phyloP scores from a whole-genome alignment of 2,888 invertebrate species.

The Gnatocerus cornutus region DNA sequence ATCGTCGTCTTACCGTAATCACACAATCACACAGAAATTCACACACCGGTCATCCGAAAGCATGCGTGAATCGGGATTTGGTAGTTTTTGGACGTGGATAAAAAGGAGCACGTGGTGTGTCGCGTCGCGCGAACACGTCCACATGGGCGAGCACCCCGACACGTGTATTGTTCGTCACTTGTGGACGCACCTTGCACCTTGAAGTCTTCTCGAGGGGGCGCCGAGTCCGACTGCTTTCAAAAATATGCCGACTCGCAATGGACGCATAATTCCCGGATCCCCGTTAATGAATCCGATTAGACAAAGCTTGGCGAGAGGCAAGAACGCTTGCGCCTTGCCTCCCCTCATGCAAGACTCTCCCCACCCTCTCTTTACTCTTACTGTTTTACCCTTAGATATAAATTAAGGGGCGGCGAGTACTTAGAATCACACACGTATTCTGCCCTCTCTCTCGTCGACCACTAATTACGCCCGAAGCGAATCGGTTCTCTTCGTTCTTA shows the following conservation, averaged over 20 bases:
- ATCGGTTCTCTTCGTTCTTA: slow-evolving; percentile 49
- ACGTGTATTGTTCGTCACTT: slow-evolving; percentile 5
- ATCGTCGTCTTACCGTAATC: background rate
- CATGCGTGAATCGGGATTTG: slow-evolving; percentile 29
- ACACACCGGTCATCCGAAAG: slow-evolving; percentile 12
- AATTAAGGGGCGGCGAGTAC: slow-evolving; percentile 72
- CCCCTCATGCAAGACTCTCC: slow-evolving; percentile 63
- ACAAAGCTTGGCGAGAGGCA: slow-evolving; percentile 71
- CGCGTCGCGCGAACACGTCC: slow-evolving; percentile 55
- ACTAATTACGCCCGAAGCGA: slow-evolving; percentile 70
- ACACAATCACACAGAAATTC: slow-evolving; percentile 4
- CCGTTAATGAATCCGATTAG: slow-evolving; percentile 77
- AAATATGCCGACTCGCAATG: slow-evolving; percentile 73
- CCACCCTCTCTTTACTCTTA: slow-evolving; percentile 68
- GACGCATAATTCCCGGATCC: slow-evolving; percentile 74
- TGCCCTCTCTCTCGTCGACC: slow-evolving; percentile 68
- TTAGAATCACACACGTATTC: slow-evolving; percentile 71
- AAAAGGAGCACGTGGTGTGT: slow-evolving; percentile 57
- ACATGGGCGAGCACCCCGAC: slow-evolving; percentile 48
- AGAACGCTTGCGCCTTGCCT: slow-evolving; percentile 70
- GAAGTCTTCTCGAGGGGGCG: slow-evolving; percentile 67
- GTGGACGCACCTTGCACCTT: slow-evolving; percentile 62
- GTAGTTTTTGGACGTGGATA: slow-evolving; percentile 24
- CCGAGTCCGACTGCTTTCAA: slow-evolving; percentile 72
- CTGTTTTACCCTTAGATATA: slow-evolving; percentile 72